phyloP scores from a whole-genome alignment of 2,113 vertebrate species.

The Glaucomys volans region DNA sequence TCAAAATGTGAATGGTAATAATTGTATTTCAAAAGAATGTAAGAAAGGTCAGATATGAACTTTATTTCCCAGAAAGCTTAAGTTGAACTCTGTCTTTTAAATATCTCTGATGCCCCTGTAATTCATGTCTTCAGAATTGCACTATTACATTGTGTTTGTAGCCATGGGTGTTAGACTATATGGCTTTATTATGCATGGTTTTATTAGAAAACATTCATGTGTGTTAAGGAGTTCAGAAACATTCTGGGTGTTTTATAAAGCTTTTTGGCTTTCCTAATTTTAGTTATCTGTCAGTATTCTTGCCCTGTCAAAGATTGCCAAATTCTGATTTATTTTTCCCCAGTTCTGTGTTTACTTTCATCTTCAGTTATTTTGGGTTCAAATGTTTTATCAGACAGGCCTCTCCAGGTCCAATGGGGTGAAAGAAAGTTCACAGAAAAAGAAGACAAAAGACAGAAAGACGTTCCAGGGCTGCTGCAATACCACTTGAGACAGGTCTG shows the following conservation, averaged over 20 bases:
- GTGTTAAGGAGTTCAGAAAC: neutral
- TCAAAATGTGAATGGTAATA: neutral
- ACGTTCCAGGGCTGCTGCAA: rapidly evolving
- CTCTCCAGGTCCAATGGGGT: neutral
- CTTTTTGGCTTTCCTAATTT: neutral
- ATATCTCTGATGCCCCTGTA: neutral
- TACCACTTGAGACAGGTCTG: neutral
- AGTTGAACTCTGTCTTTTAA: neutral
- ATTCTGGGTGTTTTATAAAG: neutral
- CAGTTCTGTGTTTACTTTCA: neutral
- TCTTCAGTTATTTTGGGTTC: neutral
- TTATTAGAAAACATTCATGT: neutral
- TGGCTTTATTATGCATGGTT: neutral
- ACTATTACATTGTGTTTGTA: neutral
- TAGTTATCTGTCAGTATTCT: neutral
- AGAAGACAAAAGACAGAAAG: neutral
- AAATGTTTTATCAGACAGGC: neutral
- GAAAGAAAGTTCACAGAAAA: neutral
- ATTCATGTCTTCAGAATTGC: neutral
- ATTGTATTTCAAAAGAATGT: neutral
- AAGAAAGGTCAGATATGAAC: neutral
- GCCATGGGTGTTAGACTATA: neutral
- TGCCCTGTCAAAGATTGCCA: neutral
- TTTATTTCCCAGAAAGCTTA: neutral
- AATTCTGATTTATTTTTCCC: neutral